These are phyloP conservation scores for Phylloscopus trochiloides DNA, from an alignment of 2,113 vertebrate species.

Conservation along the genomic window DNA sequence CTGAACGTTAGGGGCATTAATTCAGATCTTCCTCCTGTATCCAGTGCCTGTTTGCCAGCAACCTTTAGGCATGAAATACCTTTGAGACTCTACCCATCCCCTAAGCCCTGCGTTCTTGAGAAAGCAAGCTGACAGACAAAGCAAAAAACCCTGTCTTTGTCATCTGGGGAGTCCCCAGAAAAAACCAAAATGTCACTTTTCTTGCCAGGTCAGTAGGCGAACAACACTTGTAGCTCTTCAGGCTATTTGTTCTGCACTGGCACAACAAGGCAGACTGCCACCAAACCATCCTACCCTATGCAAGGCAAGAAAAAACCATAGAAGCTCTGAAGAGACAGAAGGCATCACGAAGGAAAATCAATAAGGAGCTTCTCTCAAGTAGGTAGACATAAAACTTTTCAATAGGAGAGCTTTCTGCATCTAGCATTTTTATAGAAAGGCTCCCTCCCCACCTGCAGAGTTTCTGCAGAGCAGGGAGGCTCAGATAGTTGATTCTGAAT, in stretches of 20 bases:
- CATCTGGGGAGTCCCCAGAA: not conserved
- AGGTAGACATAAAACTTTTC: not conserved
- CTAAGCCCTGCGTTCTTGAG: not conserved
- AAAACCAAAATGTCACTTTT: fast-evolving
- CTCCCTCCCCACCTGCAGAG: not conserved
- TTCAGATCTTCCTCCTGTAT: not conserved
- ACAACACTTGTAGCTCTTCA: not conserved
- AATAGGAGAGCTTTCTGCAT: not conserved
- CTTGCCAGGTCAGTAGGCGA: not conserved
- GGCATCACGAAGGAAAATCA: not conserved
- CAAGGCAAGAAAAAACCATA: not conserved
- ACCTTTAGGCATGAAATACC: not conserved
- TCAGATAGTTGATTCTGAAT: not conserved
- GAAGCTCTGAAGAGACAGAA: not conserved
- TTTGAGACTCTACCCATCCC: not conserved
- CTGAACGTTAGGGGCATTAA: not conserved
- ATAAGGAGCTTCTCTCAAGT: not conserved
- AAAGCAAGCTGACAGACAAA: not conserved
- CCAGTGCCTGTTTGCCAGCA: not conserved
- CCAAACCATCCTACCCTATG: not conserved
- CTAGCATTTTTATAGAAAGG: not conserved
- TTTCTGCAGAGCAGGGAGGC: not conserved
- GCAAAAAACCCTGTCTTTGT: not conserved
- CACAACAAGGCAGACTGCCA: not conserved
- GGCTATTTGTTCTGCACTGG: not conserved